A percentile compares a stretch with the other conserved stretches of the same genome.
phyloP scores from a whole-genome alignment of 2,113 vertebrate species.

The Pogonocichla stellata region DNA sequence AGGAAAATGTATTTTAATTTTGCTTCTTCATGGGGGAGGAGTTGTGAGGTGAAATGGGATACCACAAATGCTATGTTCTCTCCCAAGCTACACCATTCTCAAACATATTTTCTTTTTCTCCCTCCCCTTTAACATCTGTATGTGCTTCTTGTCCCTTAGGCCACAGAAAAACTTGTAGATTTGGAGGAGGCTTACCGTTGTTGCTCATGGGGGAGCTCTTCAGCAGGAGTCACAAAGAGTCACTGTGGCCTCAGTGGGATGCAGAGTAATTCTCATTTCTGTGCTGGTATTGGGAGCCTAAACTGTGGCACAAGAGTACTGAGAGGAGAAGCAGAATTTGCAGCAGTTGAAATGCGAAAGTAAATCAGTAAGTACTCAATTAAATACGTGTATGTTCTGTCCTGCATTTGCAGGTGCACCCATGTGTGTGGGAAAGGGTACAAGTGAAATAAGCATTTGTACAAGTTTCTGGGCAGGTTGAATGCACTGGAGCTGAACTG shows the following conservation, averaged over 20 bases:
- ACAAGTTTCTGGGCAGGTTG: background rate
- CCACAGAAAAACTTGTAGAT: background rate
- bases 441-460: background rate
- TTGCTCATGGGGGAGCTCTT: background rate
- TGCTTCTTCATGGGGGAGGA: background rate
- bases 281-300: background rate
- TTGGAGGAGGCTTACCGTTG: background rate
- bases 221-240: background rate
- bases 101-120: background rate
- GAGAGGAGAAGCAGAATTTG: background rate
- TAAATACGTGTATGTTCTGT: accelerated
- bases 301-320: background rate
- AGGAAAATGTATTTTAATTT: background rate
- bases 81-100: background rate
- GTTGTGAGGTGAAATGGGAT: background rate
- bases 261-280: background rate
- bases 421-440: background rate
- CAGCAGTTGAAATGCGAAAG: background rate
- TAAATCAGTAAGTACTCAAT: background rate
- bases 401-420: background rate
- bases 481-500: background rate
- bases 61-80: background rate
- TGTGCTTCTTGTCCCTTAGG: background rate
- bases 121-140: background rate
- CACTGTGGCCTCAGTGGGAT: background rate